Conservation (phyloP, 2,113 vertebrate genomes). For the Centropus unirufus region DNA sequence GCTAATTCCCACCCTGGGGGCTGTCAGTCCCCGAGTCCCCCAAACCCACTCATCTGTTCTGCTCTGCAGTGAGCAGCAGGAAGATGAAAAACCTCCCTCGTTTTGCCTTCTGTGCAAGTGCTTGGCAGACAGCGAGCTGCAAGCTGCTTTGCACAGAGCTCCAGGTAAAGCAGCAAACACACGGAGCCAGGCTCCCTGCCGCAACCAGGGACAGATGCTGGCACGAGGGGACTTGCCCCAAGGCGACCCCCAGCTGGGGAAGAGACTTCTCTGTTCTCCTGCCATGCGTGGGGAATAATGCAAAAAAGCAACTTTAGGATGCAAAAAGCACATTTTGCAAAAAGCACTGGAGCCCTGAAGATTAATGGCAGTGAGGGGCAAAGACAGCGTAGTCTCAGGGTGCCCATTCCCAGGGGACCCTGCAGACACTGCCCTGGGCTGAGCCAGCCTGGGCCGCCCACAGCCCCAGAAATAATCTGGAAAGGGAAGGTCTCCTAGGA, state of each 20-base stretch:
- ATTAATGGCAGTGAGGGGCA: rapidly evolving
- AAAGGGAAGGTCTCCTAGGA: not conserved
- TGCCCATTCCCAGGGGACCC: rapidly evolving
- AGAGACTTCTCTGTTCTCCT: not conserved
- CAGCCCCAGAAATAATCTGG: not conserved
- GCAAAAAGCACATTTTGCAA: not conserved
- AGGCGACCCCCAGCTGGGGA: not conserved
- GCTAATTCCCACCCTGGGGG: not conserved
- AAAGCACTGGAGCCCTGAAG: not conserved
- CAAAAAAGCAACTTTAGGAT: not conserved
- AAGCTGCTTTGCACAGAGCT: not conserved
- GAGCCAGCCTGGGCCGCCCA: not conserved
- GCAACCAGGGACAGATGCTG: not conserved
- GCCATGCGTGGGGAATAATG: not conserved
- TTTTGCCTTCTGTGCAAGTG: not conserved
- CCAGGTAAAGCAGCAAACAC: not conserved
- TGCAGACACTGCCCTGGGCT: not conserved
- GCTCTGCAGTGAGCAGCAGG: not conserved
- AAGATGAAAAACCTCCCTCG: not conserved
- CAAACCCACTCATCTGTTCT: not conserved
- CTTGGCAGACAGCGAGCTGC: not conserved
- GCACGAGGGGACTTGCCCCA: not conserved
- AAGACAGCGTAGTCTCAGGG: not conserved
- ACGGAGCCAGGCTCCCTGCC: not conserved
- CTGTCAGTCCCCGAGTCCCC: not conserved